Evolutionary conservation across 2,113 vertebrate genomes (phyloP).

Genomic region (Indicator indicator): DNA sequence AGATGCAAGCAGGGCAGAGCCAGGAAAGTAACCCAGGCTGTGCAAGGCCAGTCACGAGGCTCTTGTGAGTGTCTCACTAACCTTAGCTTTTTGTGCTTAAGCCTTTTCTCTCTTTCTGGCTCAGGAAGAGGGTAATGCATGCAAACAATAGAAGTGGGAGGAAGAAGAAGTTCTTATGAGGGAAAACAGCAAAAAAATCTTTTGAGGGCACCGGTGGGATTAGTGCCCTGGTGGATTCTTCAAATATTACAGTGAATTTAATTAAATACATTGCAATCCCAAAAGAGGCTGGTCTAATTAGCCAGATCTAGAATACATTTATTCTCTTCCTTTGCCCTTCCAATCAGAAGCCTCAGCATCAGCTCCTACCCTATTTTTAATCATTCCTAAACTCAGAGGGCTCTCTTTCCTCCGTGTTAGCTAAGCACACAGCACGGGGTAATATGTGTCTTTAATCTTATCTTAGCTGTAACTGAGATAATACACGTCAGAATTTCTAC

Average conservation of each 20-base stretch:
- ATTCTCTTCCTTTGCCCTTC: slow-evolving; percentile 65
- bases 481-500: slow-evolving; percentile 2
- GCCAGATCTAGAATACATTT: slow-evolving; percentile 79
- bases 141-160: slow-evolving; percentile 49
- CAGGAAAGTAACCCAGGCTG: neutral
- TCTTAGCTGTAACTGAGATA: slow-evolving; percentile 66
- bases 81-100: neutral
- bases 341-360: slow-evolving; percentile 74
- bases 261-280: slow-evolving; percentile 81
- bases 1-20: neutral
- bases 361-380: slow-evolving; percentile 58
- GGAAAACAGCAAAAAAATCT: slow-evolving; percentile 48
- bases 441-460: slow-evolving; percentile 69
- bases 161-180: slow-evolving; percentile 37
- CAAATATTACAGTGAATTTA: slow-evolving; percentile 82
- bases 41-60: rapidly evolving
- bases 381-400: slow-evolving; percentile 62
- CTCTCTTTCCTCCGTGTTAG: slow-evolving; percentile 36
- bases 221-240: slow-evolving; percentile 76
- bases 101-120: neutral
- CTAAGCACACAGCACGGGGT: slow-evolving; percentile 33
- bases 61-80: rapidly evolving
- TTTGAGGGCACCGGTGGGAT: slow-evolving; percentile 73
- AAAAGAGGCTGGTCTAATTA: slow-evolving; percentile 82
- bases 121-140: neutral